These are phyloP conservation scores for Mimumesa dahlbomi DNA, from an alignment of 2,888 invertebrate species.

Conservation along the genomic window DNA sequence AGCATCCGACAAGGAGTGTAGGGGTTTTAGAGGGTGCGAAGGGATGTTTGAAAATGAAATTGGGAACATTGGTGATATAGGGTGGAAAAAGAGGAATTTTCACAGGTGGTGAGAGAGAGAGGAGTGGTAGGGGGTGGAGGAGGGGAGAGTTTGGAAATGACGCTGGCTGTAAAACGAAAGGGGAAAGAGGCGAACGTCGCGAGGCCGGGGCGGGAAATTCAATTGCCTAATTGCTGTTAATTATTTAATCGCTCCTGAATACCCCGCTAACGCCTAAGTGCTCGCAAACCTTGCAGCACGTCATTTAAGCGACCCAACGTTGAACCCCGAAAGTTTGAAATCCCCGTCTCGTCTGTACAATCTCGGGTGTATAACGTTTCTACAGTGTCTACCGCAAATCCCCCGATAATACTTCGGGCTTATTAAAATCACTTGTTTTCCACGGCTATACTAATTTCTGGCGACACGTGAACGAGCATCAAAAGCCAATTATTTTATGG, in stretches of 20 bases:
- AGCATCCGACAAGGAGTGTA: too few relatives aligned
- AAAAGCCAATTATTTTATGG: too few relatives aligned
- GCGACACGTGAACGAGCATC: too few relatives aligned
- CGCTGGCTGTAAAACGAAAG: constrained; percentile 16
- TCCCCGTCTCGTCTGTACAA: constrained; percentile 37
- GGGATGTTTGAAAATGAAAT: constrained; percentile 10
- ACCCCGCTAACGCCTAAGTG: constrained; percentile 70
- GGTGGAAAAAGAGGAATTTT: constrained; percentile 8
- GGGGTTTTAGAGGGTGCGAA: too few relatives aligned
- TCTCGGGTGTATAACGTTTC: constrained; percentile 43
- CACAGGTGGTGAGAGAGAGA: too few relatives aligned
- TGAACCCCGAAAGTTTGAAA: constrained; percentile 62
- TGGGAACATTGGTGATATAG: constrained; percentile 41
- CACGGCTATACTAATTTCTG: background rate
- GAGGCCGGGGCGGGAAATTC: constrained; percentile 64
- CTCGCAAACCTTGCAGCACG: constrained; percentile 66
- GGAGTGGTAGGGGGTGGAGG: constrained; percentile 2
- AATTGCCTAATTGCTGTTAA: constrained; percentile 78
- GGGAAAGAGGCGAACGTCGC: constrained; percentile 49
- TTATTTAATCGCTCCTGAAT: constrained; percentile 77
- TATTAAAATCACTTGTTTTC: background rate
- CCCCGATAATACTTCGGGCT: constrained; percentile 29
- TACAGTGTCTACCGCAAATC: constrained; percentile 40
- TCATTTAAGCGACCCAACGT: constrained; percentile 65
- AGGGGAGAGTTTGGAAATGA: constrained; percentile 41